phyloP scores from a whole-genome alignment of 2,113 vertebrate species.

The Lophochroa leadbeateri region DNA sequence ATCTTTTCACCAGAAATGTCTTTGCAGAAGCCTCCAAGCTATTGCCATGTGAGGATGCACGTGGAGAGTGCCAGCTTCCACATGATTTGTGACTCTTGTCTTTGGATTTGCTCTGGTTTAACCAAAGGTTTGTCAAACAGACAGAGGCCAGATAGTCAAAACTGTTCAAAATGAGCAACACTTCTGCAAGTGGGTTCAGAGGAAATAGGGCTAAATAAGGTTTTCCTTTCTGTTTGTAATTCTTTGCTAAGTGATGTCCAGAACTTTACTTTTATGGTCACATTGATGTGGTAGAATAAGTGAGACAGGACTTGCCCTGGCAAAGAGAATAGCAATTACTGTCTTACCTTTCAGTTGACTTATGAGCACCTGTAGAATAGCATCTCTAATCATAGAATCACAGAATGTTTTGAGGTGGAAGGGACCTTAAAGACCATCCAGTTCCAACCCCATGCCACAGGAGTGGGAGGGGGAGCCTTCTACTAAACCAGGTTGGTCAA shows the following conservation, averaged over 20 bases:
- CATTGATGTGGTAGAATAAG: not conserved
- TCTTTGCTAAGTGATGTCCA: not conserved
- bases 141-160: not conserved
- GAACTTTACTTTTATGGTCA: not conserved
- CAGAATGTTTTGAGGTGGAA: not conserved
- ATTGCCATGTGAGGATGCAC: fast-evolving
- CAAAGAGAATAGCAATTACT: not conserved
- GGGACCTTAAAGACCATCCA: not conserved
- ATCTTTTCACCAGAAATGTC: not conserved
- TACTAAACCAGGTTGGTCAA: not conserved
- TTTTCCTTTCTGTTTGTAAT: not conserved
- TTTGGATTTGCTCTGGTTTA: not conserved
- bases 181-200: not conserved
- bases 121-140: not conserved
- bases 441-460: not conserved
- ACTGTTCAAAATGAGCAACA: not conserved
- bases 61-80: not conserved
- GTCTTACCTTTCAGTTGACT: not conserved
- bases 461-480: too few species aligned
- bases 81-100: not conserved
- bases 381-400: not conserved
- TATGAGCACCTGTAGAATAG: not conserved
- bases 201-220: not conserved
- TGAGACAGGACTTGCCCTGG: fast-evolving
- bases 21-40: not conserved